A percentile compares a stretch with the other conserved stretches of the same genome.
These are phyloP conservation scores for Galeopterus variegatus DNA, from an alignment of 2,113 vertebrate genomes.

Conservation along the genomic window DNA sequence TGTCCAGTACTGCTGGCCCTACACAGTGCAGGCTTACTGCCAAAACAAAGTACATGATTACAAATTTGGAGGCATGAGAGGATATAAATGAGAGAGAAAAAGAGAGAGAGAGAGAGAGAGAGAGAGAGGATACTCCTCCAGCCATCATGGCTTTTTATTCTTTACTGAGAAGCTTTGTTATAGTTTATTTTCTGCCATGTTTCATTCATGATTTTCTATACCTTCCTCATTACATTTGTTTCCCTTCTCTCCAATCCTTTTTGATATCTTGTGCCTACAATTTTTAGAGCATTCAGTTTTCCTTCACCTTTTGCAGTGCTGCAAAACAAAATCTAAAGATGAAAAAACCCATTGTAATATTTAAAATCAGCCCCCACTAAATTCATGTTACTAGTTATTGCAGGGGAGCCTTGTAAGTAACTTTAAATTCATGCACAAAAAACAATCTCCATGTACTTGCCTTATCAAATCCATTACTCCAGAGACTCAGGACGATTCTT, in stretches of 20 bases:
- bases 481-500: background rate
- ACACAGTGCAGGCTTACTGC: background rate
- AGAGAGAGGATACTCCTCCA: background rate
- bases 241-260: background rate
- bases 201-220: background rate
- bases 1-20: background rate
- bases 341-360: background rate
- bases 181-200: background rate
- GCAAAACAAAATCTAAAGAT: slow-evolving; percentile 37
- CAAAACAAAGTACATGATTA: background rate
- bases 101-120: background rate
- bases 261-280: background rate
- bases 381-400: background rate
- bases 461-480: background rate
- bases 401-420: slow-evolving; percentile 33
- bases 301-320: slow-evolving; percentile 8
- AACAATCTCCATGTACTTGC: background rate
- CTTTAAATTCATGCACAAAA: slow-evolving; percentile 1
- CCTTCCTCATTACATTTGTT: background rate
- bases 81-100: background rate
- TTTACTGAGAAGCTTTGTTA: background rate
- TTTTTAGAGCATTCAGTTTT: background rate
- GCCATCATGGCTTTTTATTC: background rate
- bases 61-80: background rate
- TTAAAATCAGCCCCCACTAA: slow-evolving; percentile 34